Evolutionary conservation across 2,113 vertebrate genomes (phyloP).

Genomic region (Poeciliopsis prolifica): DNA sequence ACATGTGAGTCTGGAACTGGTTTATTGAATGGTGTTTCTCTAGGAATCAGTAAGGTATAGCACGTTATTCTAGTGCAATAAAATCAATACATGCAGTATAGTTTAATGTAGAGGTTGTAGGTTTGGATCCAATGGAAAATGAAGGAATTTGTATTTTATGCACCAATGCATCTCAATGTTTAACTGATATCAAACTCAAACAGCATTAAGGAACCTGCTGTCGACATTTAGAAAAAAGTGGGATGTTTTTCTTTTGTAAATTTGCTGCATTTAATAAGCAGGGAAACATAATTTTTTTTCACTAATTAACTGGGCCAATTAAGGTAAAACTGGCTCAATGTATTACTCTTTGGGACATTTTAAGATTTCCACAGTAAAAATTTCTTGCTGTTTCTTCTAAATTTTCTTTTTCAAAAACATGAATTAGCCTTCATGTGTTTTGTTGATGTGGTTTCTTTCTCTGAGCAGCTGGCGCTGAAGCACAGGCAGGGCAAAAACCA

Average conservation of each 20-base stretch:
- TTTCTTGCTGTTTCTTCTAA: too few species aligned
- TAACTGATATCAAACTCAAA: too few species aligned
- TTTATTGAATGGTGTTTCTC: background rate
- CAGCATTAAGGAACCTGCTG: too few species aligned
- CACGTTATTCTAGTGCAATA: background rate
- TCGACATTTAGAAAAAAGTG: too few species aligned
- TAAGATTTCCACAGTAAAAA: background rate
- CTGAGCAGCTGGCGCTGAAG: constrained; percentile 88
- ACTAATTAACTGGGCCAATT: too few species aligned
- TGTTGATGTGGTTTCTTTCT: background rate
- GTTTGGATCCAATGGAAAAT: background rate
- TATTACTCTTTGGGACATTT: background rate
- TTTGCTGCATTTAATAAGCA: too few species aligned
- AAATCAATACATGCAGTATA: background rate
- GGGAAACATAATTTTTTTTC: background rate
- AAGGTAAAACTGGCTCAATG: background rate
- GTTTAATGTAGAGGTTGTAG: background rate
- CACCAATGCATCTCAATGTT: too few species aligned
- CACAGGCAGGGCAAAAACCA: constrained; percentile 98
- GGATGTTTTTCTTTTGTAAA: too few species aligned
- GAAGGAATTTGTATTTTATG: too few species aligned
- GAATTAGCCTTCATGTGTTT: background rate
- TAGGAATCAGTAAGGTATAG: background rate
- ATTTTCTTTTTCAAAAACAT: too few species aligned
- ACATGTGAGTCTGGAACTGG: constrained; percentile 82